Conservation (phyloP, 92 coral and sea anemone genomes). For the Muricea muricata region DNA sequence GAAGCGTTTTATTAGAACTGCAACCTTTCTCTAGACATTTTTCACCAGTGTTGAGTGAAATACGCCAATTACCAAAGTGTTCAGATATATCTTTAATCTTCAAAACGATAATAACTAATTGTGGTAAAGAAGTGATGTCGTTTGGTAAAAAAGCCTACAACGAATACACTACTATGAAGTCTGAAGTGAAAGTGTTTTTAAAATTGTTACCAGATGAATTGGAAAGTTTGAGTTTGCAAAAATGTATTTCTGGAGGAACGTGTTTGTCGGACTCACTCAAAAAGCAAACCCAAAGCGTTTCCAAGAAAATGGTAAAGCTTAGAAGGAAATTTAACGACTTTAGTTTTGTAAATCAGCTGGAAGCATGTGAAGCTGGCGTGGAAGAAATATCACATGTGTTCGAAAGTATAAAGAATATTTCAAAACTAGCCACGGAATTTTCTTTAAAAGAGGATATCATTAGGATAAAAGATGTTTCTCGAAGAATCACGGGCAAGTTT, state of each 20-base stretch:
- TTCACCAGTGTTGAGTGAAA: constrained; percentile 73
- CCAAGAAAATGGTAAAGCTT: constrained; percentile 65
- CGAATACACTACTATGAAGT: constrained; percentile 72
- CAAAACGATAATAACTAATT: constrained; percentile 71
- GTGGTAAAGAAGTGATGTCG: constrained; percentile 72
- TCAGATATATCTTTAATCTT: constrained; percentile 63
- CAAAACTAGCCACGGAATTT: constrained; percentile 75
- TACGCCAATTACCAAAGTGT: constrained; percentile 80
- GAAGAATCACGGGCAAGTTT: constrained; percentile 76
- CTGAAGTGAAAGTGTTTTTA: constrained; percentile 67
- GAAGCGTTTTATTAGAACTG: constrained; percentile 63
- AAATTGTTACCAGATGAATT: constrained; percentile 84
- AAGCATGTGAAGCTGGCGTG: constrained; percentile 72
- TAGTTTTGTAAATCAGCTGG: constrained; percentile 75
- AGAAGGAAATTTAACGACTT: constrained; percentile 60
- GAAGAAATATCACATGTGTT: constrained; percentile 73
- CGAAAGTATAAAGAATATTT: constrained; percentile 72
- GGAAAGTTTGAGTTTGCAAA: constrained; percentile 76
- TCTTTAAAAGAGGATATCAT: constrained; percentile 84
- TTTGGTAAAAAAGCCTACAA: constrained; percentile 65
- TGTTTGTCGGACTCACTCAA: constrained; percentile 81
- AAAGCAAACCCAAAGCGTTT: constrained; percentile 79
- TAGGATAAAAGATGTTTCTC: constrained; percentile 75
- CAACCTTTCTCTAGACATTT: constrained; percentile 83
- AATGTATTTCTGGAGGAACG: constrained; percentile 81